These are phyloP conservation scores for Agrochola litura DNA, from an alignment of 2,888 invertebrate species.

Conservation along the genomic window DNA sequence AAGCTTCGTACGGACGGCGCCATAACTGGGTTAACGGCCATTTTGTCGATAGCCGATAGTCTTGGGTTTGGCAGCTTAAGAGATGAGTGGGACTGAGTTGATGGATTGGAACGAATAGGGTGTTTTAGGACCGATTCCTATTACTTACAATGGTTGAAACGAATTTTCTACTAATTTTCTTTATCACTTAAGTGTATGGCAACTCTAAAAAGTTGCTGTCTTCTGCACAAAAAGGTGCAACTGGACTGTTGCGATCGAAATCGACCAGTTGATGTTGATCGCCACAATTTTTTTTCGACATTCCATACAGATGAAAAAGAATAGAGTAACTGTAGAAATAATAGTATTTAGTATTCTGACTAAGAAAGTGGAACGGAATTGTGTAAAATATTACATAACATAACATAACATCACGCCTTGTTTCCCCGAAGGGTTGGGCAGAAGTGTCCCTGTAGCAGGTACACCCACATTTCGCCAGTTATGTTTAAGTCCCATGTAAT, in stretches of 20 bases:
- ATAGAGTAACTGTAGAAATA: no score
- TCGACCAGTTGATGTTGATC: neutral
- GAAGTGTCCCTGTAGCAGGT: no score
- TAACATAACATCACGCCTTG: no score
- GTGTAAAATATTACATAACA: no score
- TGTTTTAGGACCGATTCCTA: slow-evolving; percentile 35
- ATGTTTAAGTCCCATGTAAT: no score
- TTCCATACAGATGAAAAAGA: neutral
- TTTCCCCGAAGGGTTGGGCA: no score
- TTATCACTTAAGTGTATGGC: neutral
- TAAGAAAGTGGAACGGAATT: no score
- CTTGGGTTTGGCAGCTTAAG: slow-evolving; percentile 55
- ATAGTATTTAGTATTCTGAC: no score
- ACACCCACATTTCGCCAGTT: no score
- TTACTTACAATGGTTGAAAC: slow-evolving; percentile 34
- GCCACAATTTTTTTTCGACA: neutral
- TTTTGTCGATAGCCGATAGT: slow-evolving; percentile 72
- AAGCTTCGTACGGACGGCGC: slow-evolving; percentile 76
- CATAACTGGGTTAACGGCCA: slow-evolving; percentile 82
- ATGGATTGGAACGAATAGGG: slow-evolving; percentile 34
- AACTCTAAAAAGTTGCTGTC: neutral
- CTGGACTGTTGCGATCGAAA: neutral
- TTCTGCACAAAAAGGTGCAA: neutral
- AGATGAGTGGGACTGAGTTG: slow-evolving; percentile 35
- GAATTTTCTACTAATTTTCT: neutral